phyloP scores from a whole-genome alignment of 1,140 invertebrate genomes.

The Mercenaria mercenaria region DNA sequence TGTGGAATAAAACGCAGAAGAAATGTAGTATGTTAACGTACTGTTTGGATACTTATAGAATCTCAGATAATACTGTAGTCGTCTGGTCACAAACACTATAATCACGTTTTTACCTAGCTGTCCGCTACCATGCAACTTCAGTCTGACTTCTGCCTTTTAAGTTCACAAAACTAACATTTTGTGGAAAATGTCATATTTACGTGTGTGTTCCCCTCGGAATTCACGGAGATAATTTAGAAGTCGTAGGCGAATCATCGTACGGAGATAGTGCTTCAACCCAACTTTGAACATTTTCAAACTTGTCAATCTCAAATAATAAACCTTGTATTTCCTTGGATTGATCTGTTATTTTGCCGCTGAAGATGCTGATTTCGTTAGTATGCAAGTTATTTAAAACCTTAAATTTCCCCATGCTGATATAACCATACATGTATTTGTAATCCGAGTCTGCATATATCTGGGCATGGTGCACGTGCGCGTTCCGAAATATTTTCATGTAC shows the following conservation, averaged over 20 bases:
- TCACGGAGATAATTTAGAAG: not conserved
- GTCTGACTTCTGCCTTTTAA: too few relatives aligned
- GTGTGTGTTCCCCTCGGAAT: not conserved
- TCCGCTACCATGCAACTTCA: too few relatives aligned
- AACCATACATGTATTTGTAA: not conserved
- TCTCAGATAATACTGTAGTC: too few relatives aligned
- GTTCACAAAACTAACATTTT: too few relatives aligned
- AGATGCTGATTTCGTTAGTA: not conserved
- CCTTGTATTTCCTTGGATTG: not conserved
- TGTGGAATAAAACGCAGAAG: too few relatives aligned
- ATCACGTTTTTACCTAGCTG: too few relatives aligned
- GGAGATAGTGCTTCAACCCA: not conserved
- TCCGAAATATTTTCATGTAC: conserved; percentile 31
- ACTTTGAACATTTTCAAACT: not conserved
- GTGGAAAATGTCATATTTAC: too few relatives aligned
- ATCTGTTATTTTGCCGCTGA: not conserved
- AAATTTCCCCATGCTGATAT: conserved; percentile 22
- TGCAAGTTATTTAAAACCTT: not conserved
- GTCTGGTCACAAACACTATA: too few relatives aligned
- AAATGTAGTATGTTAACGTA: too few relatives aligned
- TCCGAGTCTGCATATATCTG: conserved; percentile 17
- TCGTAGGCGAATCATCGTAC: not conserved
- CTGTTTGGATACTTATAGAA: too few relatives aligned
- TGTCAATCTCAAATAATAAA: not conserved
- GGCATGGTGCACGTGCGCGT: conserved; percentile 23